These are phyloP conservation scores for Pollimyrus isidori DNA, from an alignment of 2,113 vertebrate genomes.

Conservation along the genomic window DNA sequence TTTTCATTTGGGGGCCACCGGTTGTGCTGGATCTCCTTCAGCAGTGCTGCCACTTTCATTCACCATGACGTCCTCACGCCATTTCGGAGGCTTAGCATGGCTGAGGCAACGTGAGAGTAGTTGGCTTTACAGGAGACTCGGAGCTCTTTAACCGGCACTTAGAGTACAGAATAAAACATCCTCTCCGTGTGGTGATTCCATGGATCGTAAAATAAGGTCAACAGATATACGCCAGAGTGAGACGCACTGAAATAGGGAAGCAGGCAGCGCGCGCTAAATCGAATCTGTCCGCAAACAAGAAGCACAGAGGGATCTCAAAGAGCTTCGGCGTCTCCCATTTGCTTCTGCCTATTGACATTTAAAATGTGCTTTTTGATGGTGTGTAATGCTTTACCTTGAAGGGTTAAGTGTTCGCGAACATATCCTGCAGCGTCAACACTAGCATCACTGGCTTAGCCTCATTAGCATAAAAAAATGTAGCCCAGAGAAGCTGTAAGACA, in stretches of 20 bases:
- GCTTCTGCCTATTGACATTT: conserved; percentile 39
- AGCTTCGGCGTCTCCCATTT: not conserved
- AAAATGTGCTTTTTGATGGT: conserved; percentile 42
- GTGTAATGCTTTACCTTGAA: conserved; percentile 36
- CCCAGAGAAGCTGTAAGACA: conserved; percentile 45
- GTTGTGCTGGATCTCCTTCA: not conserved
- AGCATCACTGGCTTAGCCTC: conserved; percentile 49
- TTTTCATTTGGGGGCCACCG: not conserved
- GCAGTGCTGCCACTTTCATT: not conserved
- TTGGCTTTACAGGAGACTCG: not conserved
- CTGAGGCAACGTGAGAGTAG: not conserved
- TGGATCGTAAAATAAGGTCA: not conserved
- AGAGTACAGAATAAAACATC: not conserved
- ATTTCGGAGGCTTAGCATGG: not conserved
- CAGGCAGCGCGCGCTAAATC: not conserved
- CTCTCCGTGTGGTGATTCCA: not conserved
- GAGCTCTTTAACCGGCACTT: not conserved
- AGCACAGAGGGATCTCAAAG: not conserved
- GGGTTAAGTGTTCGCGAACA: conserved; percentile 47
- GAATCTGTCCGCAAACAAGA: not conserved
- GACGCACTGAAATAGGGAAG: not conserved
- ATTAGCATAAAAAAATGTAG: conserved; percentile 54
- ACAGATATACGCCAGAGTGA: not conserved
- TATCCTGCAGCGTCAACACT: conserved; percentile 57
- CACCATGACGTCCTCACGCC: not conserved